Evolutionary conservation across 1,140 invertebrate genomes (phyloP).

Genomic region (Drosophila miranda): DNA sequence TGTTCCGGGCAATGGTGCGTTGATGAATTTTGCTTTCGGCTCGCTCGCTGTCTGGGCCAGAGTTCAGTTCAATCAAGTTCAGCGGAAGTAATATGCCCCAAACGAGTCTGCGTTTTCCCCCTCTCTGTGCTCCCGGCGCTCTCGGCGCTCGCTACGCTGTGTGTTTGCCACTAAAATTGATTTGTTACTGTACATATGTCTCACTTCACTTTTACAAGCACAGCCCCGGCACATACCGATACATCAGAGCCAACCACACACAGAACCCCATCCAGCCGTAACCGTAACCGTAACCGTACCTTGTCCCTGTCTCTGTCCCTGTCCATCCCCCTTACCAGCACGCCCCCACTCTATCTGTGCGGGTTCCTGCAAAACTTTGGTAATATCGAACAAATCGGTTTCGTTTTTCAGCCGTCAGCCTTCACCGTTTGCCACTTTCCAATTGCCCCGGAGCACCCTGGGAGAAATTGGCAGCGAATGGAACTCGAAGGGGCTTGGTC

Average conservation of each 20-base stretch:
- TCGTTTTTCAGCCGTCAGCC: constrained; percentile 40
- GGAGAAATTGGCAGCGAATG: neutral
- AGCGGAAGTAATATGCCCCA: constrained; percentile 70
- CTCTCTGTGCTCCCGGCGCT: neutral
- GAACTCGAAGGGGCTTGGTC: constrained; percentile 5
- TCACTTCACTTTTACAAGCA: constrained; percentile 50
- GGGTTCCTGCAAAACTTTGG: constrained; percentile 34
- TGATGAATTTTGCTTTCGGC: constrained; percentile 57
- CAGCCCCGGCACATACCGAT: constrained; percentile 7
- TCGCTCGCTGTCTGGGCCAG: constrained; percentile 16
- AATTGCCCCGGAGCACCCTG: constrained; percentile 9
- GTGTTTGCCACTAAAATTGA: constrained; percentile 68
- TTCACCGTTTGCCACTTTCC: constrained; percentile 36
- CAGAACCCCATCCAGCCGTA: constrained; percentile 19
- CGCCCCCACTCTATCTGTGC: neutral
- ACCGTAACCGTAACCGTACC: constrained; percentile 1
- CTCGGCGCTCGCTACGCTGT: neutral
- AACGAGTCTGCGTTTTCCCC: constrained; percentile 33
- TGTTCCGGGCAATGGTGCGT: constrained; percentile 27
- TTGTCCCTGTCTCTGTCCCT: neutral
- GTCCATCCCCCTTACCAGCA: too few species aligned
- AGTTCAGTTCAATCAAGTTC: constrained; percentile 56
- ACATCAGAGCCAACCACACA: constrained; percentile 13
- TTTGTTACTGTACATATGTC: constrained; percentile 77
- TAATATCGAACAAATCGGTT: constrained; percentile 73